Base-by-base conservation (phyloP, 37 sponge, comb jelly and placozoan species). In the Dysidea cf. avara region DNA sequence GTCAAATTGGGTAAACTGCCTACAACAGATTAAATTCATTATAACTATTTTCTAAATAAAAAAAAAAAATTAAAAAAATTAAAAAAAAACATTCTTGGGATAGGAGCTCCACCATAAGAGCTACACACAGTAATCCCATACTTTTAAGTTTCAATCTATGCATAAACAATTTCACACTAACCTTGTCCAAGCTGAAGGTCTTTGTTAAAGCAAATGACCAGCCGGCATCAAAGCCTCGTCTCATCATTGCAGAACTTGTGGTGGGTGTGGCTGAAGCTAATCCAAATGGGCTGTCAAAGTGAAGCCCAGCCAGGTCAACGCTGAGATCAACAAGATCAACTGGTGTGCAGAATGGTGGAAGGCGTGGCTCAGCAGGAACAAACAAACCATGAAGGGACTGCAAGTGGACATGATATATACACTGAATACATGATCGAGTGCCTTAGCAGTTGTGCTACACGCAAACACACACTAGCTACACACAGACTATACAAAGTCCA, bases 121-220 rank as follows among this genome's bases (percentile, higher is more conserved):
- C n/a, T n/a, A n/a, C n/a, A n/a, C n/a, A n/a, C n/a, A n/a, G n/a
- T n/a, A n/a, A n/a, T n/a, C n/a, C n/a, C n/a, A n/a, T n/a, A n/a
- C n/a, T n/a, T n/a, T n/a, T n/a, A n/a, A n/a, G n/a, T n/a, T n/a
- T n/a, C n/a, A n/a, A n/a, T n/a, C n/a, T n/a, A n/a, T n/a, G n/a
- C n/a, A n/a, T n/a, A n/a, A n/a, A n/a, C n/a, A n/a, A n/a, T n/a
- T n/a, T n/a, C n/a, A n/a, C 29, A 11, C 61, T 13, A 13, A 92
- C 94, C 83, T 96, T 96, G 66, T 96, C 96, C 25, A 96, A 75
- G 39, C 54, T 20, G 65, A 83, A 96, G 0, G 96, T 96, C 47
- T 96, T 96, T 31, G 96, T 96, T 56, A 96, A 89, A 0, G 96
- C 96, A 81, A 92, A 96, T 21, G 81, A 49, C 96, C 96, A 96